Conservation (phyloP, 2,113 vertebrate genomes). For the Limnothrissa miodon region DNA sequence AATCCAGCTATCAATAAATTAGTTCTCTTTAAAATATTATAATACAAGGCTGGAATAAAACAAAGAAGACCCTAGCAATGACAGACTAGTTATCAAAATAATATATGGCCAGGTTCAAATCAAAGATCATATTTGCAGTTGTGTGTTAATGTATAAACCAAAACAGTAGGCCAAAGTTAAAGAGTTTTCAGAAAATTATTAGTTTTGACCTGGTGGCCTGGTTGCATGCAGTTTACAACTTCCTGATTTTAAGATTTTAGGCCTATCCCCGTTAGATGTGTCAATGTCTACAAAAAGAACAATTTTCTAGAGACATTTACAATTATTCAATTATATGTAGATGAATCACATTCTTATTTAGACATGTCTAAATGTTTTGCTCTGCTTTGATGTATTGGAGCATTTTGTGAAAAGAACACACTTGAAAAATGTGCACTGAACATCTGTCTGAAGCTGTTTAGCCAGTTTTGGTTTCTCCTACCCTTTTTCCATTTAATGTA, state of each 20-base stretch:
- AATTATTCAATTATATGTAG: not conserved
- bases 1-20: not conserved
- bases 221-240: not conserved
- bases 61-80: too few species aligned
- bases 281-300: not conserved
- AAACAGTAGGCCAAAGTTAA: not conserved
- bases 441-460: not conserved
- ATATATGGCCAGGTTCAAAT: not conserved
- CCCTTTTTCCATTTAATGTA: not conserved
- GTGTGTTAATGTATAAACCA: not conserved
- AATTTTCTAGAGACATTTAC: not conserved
- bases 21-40: not conserved
- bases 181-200: not conserved
- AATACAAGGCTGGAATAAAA: not conserved
- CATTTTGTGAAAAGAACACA: not conserved
- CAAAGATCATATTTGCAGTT: not conserved
- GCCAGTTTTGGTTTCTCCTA: not conserved
- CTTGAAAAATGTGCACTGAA: conserved; percentile 45
- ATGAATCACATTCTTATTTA: not conserved
- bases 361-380: not conserved
- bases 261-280: not conserved
- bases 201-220: not conserved
- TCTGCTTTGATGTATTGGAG: not conserved
- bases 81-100: too few species aligned
- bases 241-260: not conserved